Conservation (phyloP, 2,113 vertebrate species). For the pig (Sus scrofa) region T2T-Sscrofa CM000818.6:101488501-101489000, state of each 20-base stretch:
- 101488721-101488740: constrained; percentile 81
- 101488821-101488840: constrained; percentile 44
- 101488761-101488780: constrained; percentile 79
- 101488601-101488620: constrained; percentile 76
- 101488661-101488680: constrained; percentile 85
- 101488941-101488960: constrained; percentile 71
- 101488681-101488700: constrained; percentile 83
- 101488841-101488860: constrained; percentile 48
- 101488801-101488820: constrained; percentile 67
- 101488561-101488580: constrained; percentile 76
- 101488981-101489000: constrained; percentile 43
- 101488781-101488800: constrained; percentile 79
- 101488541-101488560: constrained; percentile 77
- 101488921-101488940: constrained; percentile 67
- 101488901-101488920: constrained; percentile 64
- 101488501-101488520: constrained; percentile 64
- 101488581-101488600: neutral
- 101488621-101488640: constrained; percentile 84
- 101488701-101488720: constrained; percentile 83
- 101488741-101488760: constrained; percentile 78
- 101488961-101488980: constrained; percentile 32
- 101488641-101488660: constrained; percentile 80
- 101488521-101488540: constrained; percentile 70
- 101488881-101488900: constrained; percentile 47
- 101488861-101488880: constrained; percentile 63